Conservation (phyloP, 2,888 invertebrate genomes). For the Eutolmus rufibarbis region DNA sequence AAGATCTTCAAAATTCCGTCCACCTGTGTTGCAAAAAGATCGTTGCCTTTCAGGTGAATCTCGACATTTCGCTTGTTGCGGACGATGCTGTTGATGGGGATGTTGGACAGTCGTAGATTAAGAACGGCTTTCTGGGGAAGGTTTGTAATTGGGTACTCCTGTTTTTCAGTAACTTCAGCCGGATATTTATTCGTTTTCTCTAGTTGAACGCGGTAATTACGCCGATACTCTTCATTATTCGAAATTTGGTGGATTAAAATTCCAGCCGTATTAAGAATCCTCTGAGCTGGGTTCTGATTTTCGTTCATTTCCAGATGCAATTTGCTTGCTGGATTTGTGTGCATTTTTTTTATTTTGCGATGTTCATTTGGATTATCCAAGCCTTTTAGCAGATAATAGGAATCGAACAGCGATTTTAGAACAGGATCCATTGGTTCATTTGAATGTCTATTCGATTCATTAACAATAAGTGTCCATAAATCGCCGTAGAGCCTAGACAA, state of each 20-base stretch:
- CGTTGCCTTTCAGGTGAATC: background rate
- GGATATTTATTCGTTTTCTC: background rate
- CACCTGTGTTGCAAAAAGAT: background rate
- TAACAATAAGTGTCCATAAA: constrained; percentile 44
- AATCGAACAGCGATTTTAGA: constrained; percentile 43
- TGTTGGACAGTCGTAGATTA: constrained; percentile 12
- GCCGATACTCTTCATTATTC: background rate
- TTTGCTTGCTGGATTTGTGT: background rate
- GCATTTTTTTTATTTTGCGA: background rate
- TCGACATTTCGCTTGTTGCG: constrained; percentile 15
- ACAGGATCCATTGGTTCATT: constrained; percentile 44
- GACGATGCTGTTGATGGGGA: background rate
- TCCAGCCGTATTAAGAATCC: constrained; percentile 45
- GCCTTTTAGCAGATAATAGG: background rate
- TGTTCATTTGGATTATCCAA: background rate
- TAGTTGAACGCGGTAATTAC: background rate
- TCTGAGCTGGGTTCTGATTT: constrained; percentile 45
- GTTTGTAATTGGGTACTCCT: background rate
- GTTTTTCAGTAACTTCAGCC: background rate
- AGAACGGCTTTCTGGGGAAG: background rate
- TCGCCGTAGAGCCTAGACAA: constrained; percentile 46
- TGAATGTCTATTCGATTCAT: constrained; percentile 37
- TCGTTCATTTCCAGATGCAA: constrained; percentile 39
- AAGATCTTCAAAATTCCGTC: constrained; percentile 3
- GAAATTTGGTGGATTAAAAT: constrained; percentile 43